Percentiles rank a stretch among this genome's conserved stretches.
These are phyloP conservation scores for Nipponia nippon DNA, from an alignment of 2,113 vertebrate species.

Conservation along the genomic window DNA sequence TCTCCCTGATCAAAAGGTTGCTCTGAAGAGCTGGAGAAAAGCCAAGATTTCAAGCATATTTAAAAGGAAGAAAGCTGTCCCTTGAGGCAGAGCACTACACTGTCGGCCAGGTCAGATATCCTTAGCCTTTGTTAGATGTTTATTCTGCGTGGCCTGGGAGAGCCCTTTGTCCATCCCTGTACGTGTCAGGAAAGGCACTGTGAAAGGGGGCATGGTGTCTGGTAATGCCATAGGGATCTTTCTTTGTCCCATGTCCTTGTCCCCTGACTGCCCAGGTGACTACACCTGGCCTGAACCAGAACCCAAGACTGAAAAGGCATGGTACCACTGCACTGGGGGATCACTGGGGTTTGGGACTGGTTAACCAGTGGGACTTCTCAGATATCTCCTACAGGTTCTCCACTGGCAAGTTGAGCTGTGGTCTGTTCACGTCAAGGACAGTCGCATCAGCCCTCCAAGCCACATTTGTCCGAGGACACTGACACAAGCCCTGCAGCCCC, in stretches of 20 bases:
- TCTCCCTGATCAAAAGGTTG: not conserved
- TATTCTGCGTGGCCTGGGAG: not conserved
- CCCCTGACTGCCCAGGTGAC: not conserved
- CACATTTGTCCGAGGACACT: not conserved
- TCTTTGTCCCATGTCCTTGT: not conserved
- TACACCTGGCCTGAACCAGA: not conserved
- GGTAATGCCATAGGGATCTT: not conserved
- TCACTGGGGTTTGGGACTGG: not conserved
- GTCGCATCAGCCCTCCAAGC: not conserved
- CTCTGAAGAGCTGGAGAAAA: not conserved
- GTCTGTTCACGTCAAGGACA: not conserved
- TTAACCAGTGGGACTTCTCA: not conserved
- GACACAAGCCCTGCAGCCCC: not conserved
- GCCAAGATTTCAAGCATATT: not conserved
- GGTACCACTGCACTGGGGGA: not conserved
- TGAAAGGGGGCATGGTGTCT: not conserved
- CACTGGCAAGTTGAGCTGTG: not conserved
- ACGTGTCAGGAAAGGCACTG: not conserved
- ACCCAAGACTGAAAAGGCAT: not conserved
- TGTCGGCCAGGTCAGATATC: not conserved
- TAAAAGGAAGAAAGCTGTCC: not conserved
- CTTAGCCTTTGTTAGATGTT: not conserved
- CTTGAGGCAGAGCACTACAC: not conserved
- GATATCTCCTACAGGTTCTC: not conserved
- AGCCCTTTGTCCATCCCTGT: not conserved